These are phyloP conservation scores for Mus caroli DNA, from an alignment of 2,797 vertebrate genomes.

Conservation along the genomic window DNA sequence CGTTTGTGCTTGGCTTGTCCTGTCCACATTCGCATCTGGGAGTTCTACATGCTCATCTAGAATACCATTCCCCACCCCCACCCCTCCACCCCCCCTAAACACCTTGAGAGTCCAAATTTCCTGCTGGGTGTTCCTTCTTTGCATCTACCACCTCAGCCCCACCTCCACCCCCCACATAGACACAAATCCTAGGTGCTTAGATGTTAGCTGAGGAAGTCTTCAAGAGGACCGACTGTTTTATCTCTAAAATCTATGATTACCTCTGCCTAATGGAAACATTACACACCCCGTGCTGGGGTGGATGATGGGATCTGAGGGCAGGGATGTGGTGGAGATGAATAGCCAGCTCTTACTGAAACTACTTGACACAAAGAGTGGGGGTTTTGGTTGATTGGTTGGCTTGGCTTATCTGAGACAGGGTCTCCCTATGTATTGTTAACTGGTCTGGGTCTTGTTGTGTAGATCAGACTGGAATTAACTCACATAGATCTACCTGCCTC, in stretches of 20 bases:
- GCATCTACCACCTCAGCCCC: not conserved
- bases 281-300: not conserved
- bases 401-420: not conserved
- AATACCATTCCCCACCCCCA: not conserved
- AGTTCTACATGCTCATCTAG: not conserved
- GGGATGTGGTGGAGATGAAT: not conserved
- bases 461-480: not conserved
- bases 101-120: not conserved
- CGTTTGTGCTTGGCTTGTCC: not conserved
- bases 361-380: not conserved
- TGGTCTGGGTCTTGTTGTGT: not conserved
- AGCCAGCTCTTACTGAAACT: not conserved
- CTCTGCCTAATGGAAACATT: conserved; percentile 25
- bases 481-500: not conserved
- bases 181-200: not conserved
- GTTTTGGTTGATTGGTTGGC: not conserved
- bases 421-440: not conserved
- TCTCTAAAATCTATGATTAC: conserved; percentile 56
- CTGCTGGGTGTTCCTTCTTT: not conserved
- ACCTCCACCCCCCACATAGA: not conserved
- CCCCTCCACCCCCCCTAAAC: not conserved
- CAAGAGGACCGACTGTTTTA: not conserved
- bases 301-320: conserved; percentile 22
- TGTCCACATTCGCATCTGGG: not conserved
- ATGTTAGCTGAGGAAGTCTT: conserved; percentile 32